Evolutionary conservation across 1,140 invertebrate genomes (phyloP), one percentile per base, ranked within the genome.

Genomic region (Nasonia vitripennis): DNA sequence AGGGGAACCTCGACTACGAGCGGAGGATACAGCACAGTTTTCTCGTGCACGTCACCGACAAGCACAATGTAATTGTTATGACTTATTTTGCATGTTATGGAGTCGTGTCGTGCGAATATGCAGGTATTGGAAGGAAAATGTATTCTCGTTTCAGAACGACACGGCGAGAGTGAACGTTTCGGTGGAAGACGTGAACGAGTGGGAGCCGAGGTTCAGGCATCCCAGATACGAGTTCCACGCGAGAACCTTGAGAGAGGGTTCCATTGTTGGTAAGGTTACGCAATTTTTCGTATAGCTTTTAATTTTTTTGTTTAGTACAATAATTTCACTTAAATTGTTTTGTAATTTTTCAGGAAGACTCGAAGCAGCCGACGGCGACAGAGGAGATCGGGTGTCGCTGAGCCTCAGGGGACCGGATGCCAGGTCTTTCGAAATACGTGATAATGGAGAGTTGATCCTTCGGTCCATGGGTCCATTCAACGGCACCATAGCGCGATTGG

Each of bases 131-230:
- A 27, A 71, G 9, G 2, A 71, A n/a, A 11, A 31, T 71, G 11
- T 34, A 31, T 48, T 78, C 17, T 37, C 87, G 88, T 84, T 94
- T 1, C 93, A 98, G 96, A 97, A 97, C 90, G 97, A 97, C 90
- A 95, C 95, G 0, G 94, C 96, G 1, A 93, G 94, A 62, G 94
- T 98, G 0, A 97, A 97, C 83, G 94, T 99, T 11, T 95, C 96
- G 0, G 96, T 99, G 4, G 93, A 97, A 87, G 97, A 98, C 91
- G 96, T 98, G 0, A 99, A 99, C 90, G 98, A 98, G 91, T 98
- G 97, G 97, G 97, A 98, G 92, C 98, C 98, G 1, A 94, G 97
- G 51, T 98, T 99, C 93, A 95, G 96, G 2, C 96, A 97, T 92
- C 95, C 96, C 0, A 96, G 97, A 90, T 98, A 98, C 90, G 97